Percentiles rank a stretch among this genome's conserved stretches.
Conservation (phyloP, 2,113 vertebrate genomes). For the Albula glossodonta region DNA sequence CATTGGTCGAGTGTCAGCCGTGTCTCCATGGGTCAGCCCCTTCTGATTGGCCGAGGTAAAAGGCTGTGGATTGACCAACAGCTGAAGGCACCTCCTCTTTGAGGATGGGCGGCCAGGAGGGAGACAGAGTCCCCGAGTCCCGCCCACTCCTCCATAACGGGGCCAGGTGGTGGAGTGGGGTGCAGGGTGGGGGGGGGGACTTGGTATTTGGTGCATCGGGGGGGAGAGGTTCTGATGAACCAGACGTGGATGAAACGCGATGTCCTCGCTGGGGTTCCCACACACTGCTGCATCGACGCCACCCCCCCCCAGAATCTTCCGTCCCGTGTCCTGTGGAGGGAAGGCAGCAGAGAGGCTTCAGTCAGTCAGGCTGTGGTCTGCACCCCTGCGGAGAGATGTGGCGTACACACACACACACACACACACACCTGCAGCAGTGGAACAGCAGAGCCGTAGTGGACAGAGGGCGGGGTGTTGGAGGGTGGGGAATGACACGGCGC, state of each 20-base stretch:
- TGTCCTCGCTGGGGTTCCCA: no score
- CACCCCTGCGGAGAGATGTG: background rate
- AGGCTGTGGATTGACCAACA: background rate
- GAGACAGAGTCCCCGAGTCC: background rate
- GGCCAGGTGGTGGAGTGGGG: background rate
- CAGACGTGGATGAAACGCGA: background rate
- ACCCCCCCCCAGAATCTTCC: background rate
- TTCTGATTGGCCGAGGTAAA: background rate
- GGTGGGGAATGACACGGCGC: no score
- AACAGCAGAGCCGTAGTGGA: no score
- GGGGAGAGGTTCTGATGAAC: background rate
- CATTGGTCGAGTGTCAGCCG: no score
- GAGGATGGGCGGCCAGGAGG: background rate
- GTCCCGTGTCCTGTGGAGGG: background rate
- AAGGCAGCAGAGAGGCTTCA: background rate
- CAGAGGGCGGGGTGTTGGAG: no score
- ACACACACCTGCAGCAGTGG: no score
- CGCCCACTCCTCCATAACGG: background rate
- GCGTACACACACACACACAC: no score
- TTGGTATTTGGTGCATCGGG: no score
- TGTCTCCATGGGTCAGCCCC: no score
- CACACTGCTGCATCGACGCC: no score
- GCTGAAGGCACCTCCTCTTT: slow-evolving; percentile 5
- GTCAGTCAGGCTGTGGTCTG: background rate
- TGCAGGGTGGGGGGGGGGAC: background rate